Evolutionary conservation across 2,113 vertebrate species (phyloP), one percentile per base, ranked within the genome.

Genomic region (Ictalurus punctatus): DNA sequence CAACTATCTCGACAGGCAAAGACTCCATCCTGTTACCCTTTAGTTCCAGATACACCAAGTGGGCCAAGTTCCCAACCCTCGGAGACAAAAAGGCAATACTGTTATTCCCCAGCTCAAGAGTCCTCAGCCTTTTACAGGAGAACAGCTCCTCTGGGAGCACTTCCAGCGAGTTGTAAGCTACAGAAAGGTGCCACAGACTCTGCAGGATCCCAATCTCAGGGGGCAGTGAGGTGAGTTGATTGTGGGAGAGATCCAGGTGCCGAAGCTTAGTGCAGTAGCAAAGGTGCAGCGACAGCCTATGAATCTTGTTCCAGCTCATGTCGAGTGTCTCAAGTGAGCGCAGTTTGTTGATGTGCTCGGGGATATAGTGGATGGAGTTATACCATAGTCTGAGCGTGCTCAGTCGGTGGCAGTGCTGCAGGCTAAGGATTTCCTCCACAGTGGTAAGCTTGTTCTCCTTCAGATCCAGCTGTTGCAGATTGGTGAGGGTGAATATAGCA

Each of bases 391-490:
- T 92, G 16, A 98, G 97, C 0, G 94, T 95, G 17, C 91, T 93
- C 78, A 98, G 93, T 84, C 96, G 97, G 16, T 93, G 94, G 81
- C 97, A 98, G 89, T 98, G 97, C 93, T 98, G 97, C 87, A 98
- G 93, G 82, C 97, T 98, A 30, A 98, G 94, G 76, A 98, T 97
- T 93, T 98, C 97, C 90, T 98, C 97, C 1, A 98, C 96, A 0
- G 97, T 96, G 71, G 94, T 95, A 9, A 98, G 94, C 90, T 94
- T 96, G 93, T 98, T 98, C 21, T 97, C 97, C 74, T 92, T 95
- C 63, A 98, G 94, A 92, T 98, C 97, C 61, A 98, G 88, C 89
- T 97, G 96, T 91, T 97, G 96, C 71, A 98, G 92, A 0, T 95
- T 96, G 0, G 88, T 92, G 58, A 98, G 94, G 91, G 96, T 97